Evolutionary conservation across 1,140 invertebrate species (phyloP).

Genomic region (Spodoptera frugiperda): DNA sequence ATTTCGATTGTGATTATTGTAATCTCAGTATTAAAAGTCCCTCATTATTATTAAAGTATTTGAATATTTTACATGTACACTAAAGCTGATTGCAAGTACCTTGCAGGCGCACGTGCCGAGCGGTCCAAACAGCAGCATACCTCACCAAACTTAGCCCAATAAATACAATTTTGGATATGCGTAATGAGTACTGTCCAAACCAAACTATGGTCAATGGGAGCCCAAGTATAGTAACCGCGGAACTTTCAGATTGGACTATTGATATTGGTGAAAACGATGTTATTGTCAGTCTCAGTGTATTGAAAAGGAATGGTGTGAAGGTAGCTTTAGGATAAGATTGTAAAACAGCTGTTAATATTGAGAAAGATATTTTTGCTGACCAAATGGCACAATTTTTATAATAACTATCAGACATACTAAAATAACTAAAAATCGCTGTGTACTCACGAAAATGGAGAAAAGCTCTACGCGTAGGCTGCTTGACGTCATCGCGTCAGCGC

Average conservation of each 20-base stretch:
- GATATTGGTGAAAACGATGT: conserved; percentile 20
- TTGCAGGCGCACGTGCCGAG: conserved; percentile 30
- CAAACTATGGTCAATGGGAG: conserved; percentile 47
- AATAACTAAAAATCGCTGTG: too few relatives aligned
- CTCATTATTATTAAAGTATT: neutral
- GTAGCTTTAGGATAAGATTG: conserved; percentile 1
- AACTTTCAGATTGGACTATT: conserved; percentile 34
- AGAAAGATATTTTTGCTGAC: too few relatives aligned
- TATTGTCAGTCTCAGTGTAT: conserved; percentile 25
- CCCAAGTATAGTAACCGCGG: conserved; percentile 35
- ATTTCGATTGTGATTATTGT: too few relatives aligned
- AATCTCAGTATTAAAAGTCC: neutral
- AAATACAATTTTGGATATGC: conserved; percentile 47
- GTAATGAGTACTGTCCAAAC: conserved; percentile 39
- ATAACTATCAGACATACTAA: too few relatives aligned
- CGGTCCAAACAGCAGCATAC: conserved; percentile 18
- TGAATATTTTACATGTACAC: conserved; percentile 13
- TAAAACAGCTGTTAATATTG: neutral
- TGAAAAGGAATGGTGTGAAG: conserved; percentile 15
- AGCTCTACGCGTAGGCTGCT: too few relatives aligned
- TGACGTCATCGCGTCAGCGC: too few relatives aligned
- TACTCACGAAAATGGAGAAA: too few relatives aligned
- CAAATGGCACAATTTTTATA: too few relatives aligned
- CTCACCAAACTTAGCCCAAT: conserved; percentile 41
- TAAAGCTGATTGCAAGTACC: conserved; percentile 11